phyloP scores from a whole-genome alignment of 2,888 invertebrate genomes.

The Stegana nigrithorax region DNA sequence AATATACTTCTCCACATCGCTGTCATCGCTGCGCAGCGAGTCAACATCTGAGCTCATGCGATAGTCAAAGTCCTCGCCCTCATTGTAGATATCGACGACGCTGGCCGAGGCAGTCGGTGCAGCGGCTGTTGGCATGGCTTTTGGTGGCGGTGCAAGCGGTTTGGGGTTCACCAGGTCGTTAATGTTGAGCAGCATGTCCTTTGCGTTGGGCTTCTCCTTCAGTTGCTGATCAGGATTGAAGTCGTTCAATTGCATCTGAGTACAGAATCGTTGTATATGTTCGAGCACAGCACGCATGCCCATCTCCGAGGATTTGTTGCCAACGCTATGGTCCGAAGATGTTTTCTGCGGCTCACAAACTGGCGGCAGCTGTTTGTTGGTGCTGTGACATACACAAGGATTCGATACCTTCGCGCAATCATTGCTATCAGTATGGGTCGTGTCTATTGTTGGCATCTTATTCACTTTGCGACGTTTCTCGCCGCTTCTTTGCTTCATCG shows the following conservation, averaged over 20 bases:
- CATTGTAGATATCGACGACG: conserved; percentile 33
- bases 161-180: conserved; percentile 18
- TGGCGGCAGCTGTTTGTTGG: conserved; percentile 29
- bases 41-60: conserved; percentile 54
- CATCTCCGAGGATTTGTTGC: conserved; percentile 54
- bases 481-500: conserved; percentile 28
- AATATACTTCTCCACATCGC: conserved; percentile 28
- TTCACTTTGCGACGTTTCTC: not conserved
- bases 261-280: conserved; percentile 56
- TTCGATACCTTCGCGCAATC: conserved; percentile 30
- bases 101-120: not conserved
- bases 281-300: conserved; percentile 58
- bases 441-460: not conserved
- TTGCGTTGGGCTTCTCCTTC: not conserved
- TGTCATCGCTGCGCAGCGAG: conserved; percentile 49
- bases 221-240: conserved; percentile 34
- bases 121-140: not conserved
- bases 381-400: conserved; percentile 41
- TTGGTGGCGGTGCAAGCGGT: not conserved
- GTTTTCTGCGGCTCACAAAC: conserved; percentile 34
- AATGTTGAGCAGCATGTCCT: conserved; percentile 14
- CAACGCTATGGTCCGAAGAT: conserved; percentile 47
- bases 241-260: conserved; percentile 45
- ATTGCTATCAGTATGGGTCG: not conserved
- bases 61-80: conserved; percentile 51